phyloP scores from a whole-genome alignment of 1,140 invertebrate genomes.

The Propsilocerus akamusi region DNA sequence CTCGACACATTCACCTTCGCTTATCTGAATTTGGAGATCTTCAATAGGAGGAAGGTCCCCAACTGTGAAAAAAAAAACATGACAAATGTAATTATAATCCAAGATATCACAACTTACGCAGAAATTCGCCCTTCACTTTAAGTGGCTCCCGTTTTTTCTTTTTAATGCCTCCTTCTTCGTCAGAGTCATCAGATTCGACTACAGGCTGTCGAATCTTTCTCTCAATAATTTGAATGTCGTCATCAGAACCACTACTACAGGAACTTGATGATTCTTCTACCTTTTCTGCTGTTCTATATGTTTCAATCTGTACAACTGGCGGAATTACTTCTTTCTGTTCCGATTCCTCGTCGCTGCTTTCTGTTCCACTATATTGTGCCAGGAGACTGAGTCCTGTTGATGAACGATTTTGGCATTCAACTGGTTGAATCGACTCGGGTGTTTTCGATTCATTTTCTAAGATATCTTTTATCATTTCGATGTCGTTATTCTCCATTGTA shows the following conservation, averaged over 20 bases:
- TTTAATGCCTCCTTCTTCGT: neutral
- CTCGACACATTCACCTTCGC: constrained; percentile 49
- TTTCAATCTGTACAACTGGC: neutral
- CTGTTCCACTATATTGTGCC: too few relatives aligned
- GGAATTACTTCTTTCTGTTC: too few relatives aligned
- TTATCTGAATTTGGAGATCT: constrained; percentile 59
- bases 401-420: too few relatives aligned
- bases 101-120: neutral
- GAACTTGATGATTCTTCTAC: neutral
- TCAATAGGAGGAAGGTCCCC: constrained; percentile 68
- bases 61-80: constrained; percentile 15
- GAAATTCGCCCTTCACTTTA: neutral
- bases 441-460: too few relatives aligned
- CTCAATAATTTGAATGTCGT: neutral
- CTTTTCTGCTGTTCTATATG: neutral
- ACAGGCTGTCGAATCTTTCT: neutral
- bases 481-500: too few relatives aligned
- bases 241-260: neutral
- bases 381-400: too few relatives aligned
- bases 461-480: too few relatives aligned
- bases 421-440: too few relatives aligned
- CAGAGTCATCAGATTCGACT: neutral
- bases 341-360: neutral
- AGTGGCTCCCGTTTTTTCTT: neutral
- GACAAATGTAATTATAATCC: neutral